Evolutionary conservation across 2,888 invertebrate species (phyloP).

Genomic region (Mesorhabditis spiculigera): DNA sequence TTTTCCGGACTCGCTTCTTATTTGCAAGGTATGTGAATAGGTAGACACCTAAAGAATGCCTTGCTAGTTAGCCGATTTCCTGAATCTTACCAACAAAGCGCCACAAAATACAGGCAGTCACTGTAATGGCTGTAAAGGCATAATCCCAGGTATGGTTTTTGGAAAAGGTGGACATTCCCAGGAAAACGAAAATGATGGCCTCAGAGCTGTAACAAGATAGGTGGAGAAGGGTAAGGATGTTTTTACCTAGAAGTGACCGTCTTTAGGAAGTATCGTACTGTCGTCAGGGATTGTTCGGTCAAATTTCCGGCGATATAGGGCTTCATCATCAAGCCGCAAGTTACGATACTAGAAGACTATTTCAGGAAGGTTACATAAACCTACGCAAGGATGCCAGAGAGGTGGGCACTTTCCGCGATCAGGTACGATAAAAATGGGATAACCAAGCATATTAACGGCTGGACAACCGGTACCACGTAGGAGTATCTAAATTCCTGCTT

Average conservation of each 20-base stretch:
- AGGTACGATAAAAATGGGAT: conserved; percentile 95
- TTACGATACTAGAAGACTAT: conserved; percentile 75
- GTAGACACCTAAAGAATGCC: conserved; percentile 62
- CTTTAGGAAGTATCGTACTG: conserved; percentile 83
- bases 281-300: conserved; percentile 40
- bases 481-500: conserved; percentile 70
- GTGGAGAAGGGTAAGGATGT: not conserved
- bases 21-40: conserved; percentile 85
- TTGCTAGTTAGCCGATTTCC: not conserved
- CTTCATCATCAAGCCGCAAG: conserved; percentile 95
- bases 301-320: conserved; percentile 49
- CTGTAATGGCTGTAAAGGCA: conserved; percentile 84
- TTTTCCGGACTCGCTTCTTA: conserved; percentile 82
- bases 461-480: conserved; percentile 89
- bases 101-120: conserved; percentile 84
- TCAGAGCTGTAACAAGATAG: conserved; percentile 71
- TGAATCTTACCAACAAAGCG: conserved; percentile 75
- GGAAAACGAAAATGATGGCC: conserved; percentile 97
- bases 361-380: conserved; percentile 61
- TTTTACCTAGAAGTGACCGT: conserved; percentile 79
- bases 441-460: conserved; percentile 94
- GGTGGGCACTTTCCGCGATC: conserved; percentile 93
- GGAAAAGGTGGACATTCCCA: conserved; percentile 91
- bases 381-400: conserved; percentile 96
- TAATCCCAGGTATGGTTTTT: conserved; percentile 91